Evolutionary conservation across 1,140 invertebrate species (phyloP).

Genomic region (Physella acuta): DNA sequence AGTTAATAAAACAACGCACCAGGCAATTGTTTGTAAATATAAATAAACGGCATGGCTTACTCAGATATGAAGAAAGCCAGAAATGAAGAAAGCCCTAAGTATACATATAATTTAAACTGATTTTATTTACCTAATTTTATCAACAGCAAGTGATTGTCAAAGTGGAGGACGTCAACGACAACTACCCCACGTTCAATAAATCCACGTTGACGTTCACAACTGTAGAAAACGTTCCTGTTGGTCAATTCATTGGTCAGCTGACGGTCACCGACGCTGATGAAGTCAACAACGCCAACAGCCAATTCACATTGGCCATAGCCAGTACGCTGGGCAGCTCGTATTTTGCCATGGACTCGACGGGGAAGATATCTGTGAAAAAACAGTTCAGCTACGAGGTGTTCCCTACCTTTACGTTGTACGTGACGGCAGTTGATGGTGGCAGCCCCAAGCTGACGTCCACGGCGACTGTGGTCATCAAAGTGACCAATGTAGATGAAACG

Average conservation of each 20-base stretch:
- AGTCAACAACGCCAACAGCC: not conserved
- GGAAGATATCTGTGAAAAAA: not conserved
- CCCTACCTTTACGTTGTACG: not conserved
- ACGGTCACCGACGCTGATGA: slow-evolving; percentile 7
- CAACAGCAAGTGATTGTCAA: no score
- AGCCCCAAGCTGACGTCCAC: slow-evolving; percentile 1
- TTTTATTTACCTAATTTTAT: no score
- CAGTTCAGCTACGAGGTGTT: not conserved
- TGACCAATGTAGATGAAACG: not conserved
- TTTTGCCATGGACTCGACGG: not conserved
- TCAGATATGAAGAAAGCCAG: no score
- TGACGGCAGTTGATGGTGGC: slow-evolving; percentile 11
- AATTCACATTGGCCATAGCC: not conserved
- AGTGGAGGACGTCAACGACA: slow-evolving; percentile 20
- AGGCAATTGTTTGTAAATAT: no score
- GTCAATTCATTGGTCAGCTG: not conserved
- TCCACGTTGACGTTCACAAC: not conserved
- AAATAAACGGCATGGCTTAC: no score
- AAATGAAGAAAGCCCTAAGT: no score
- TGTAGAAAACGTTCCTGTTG: slow-evolving; percentile 6
- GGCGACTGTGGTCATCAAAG: slow-evolving; percentile 6
- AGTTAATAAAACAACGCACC: no score
- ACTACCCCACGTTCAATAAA: not conserved
- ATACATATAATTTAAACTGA: no score
- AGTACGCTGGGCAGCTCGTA: not conserved